Evolutionary conservation across 2,797 vertebrate species (phyloP).

Genomic region (Mus caroli): DNA sequence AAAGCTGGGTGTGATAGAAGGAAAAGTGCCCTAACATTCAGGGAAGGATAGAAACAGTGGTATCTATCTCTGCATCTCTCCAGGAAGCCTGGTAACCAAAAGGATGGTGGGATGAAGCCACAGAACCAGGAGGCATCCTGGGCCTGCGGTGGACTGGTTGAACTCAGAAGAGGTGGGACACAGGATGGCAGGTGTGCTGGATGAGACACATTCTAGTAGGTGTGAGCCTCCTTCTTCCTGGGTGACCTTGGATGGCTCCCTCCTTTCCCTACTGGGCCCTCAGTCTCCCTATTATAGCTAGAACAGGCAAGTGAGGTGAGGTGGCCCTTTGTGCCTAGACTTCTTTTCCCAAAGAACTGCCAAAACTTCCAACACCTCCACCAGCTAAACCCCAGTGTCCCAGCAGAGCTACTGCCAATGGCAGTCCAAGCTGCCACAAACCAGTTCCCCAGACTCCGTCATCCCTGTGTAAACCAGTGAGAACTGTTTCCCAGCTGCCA

Average conservation of each 20-base stretch:
- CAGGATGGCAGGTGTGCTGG: background rate
- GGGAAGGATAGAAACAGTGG: background rate
- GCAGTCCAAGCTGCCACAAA: background rate
- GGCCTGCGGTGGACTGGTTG: too few relatives aligned
- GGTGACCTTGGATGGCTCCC: background rate
- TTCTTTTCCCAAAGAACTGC: background rate
- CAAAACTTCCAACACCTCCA: background rate
- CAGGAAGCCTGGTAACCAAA: background rate
- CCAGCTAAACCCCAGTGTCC: background rate
- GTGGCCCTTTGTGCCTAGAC: background rate
- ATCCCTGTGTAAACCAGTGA: background rate
- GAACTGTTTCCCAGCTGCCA: conserved; percentile 29
- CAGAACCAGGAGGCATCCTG: background rate
- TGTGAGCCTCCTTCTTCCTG: background rate
- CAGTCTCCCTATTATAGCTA: background rate
- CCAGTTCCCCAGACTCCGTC: background rate
- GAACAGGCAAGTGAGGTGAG: background rate
- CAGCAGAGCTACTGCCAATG: background rate
- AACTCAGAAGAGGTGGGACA: background rate
- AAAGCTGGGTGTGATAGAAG: background rate
- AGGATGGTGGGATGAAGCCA: background rate
- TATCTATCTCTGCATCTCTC: background rate
- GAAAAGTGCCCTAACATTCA: background rate
- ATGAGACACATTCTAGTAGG: too few relatives aligned
- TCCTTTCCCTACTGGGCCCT: background rate